Base-by-base conservation (phyloP, 2,113 vertebrate genomes). In the Trogon surrucura region DNA sequence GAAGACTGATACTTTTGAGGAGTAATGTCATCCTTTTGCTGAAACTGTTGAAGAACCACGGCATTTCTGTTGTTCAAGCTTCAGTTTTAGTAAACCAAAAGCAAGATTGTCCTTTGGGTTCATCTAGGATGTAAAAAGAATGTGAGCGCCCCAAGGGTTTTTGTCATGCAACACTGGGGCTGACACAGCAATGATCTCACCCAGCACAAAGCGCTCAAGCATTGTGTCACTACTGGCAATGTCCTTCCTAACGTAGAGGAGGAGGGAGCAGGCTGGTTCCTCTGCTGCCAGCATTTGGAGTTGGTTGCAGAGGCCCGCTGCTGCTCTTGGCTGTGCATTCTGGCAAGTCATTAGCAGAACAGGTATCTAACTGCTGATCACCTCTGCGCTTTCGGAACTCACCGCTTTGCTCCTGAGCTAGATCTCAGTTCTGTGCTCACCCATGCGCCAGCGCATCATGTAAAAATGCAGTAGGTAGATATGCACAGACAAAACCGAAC, bases 81-180 rank as follows among this genome's bases (percentile, higher is more conserved):
- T 85, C 57, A 89, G 69, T 81, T 81, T 94, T 87, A 89, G 82
- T 32, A 85, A 95, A 71, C 47, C 57, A 79, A 82, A 48, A 91
- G 80, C 57, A 70, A 73, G 61, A 81, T 6, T 95, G 41, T 45
- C 61, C 38, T 85, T 71, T 88, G 61, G 61, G 74, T 79, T 88
- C 70, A 58, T 53, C 53, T 87, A 57, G 57, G 45, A 61, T 47
- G 14, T 54, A 80, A 92, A 92, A 69, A 74, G 61, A 80, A 81
- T 69, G 36, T 54, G 72, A 69, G n/a, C 48, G 17, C 65, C 73
- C 30, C 81, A 38, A 65, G 60, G 61, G 34, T 75, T 65, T 84
- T 93, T 9, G 1, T 53, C 61, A 26, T 44, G 50, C 7, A 1
- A 22, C 65, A 36, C 3, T 61, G 2, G 1, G 18, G 41, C 91